Conservation (phyloP, 2,888 invertebrate genomes). For the Caenorhabditis imperialis region DNA sequence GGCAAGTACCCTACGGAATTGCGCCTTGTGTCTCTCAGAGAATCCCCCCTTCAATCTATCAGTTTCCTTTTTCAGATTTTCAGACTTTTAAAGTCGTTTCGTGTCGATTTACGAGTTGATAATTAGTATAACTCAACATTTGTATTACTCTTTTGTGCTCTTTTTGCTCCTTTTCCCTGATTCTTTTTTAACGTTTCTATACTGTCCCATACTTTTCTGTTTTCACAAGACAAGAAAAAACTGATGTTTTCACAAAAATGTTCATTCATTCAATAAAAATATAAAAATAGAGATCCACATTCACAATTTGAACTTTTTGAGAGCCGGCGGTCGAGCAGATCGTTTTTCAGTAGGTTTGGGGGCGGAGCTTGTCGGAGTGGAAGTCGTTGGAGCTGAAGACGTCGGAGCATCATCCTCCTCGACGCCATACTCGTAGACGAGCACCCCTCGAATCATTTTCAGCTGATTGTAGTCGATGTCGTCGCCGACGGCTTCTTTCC, state of each 20-base stretch:
- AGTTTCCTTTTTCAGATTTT: slow-evolving; percentile 5
- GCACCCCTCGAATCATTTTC: slow-evolving; percentile 56
- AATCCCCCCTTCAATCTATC: neutral
- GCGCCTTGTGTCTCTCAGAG: slow-evolving; percentile 51
- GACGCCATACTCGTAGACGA: slow-evolving; percentile 66
- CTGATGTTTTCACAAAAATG: neutral
- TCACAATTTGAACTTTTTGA: slow-evolving; percentile 47
- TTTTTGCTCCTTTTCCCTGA: neutral
- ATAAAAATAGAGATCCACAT: neutral
- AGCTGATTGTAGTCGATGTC: slow-evolving; percentile 62
- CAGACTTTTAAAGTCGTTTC: slow-evolving; percentile 36
- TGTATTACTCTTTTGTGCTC: neutral
- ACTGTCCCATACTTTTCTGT: neutral
- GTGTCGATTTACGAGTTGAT: slow-evolving; percentile 41
- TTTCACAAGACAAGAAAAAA: neutral
- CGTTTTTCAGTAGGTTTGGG: neutral
- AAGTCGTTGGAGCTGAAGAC: neutral
- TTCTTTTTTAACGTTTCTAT: neutral
- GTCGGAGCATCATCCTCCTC: neutral
- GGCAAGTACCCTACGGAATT: slow-evolving; percentile 47
- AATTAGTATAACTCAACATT: slow-evolving; percentile 1
- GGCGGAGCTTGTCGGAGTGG: neutral
- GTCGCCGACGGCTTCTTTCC: slow-evolving; percentile 65
- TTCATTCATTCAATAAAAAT: slow-evolving; percentile 1
- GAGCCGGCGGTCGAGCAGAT: slow-evolving; percentile 11